phyloP scores from a whole-genome alignment of 2,888 invertebrate genomes.

The Drosophila anomalata region DNA sequence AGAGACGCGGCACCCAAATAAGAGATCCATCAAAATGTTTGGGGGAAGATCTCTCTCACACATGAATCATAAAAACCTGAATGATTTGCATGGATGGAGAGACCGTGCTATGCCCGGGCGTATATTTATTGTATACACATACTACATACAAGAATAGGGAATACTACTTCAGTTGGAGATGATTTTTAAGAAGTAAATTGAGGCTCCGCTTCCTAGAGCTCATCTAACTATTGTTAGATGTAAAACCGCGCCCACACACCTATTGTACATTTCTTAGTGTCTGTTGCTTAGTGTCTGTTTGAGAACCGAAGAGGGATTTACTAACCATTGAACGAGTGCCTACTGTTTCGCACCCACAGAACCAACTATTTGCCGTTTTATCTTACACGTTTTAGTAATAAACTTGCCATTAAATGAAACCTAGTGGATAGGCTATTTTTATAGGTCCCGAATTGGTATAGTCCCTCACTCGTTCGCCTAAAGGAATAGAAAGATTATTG shows the following conservation, averaged over 20 bases:
- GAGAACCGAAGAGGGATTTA: conserved; percentile 35
- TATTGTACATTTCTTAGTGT: conserved; percentile 53
- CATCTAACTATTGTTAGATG: conserved; percentile 79
- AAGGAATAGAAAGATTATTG: conserved; percentile 1
- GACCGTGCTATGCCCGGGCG: conserved; percentile 63
- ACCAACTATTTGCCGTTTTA: conserved; percentile 58
- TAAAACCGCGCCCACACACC: conserved; percentile 60
- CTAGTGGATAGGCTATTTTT: conserved; percentile 16
- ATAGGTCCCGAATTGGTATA: too few relatives aligned
- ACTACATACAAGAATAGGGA: conserved; percentile 38
- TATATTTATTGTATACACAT: conserved; percentile 66
- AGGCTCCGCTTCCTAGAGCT: conserved; percentile 48
- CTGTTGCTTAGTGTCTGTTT: conserved; percentile 49
- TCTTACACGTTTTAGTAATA: conserved; percentile 63
- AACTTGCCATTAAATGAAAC: conserved; percentile 51
- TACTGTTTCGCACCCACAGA: conserved; percentile 49
- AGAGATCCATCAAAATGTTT: conserved; percentile 9
- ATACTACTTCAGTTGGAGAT: conserved; percentile 35
- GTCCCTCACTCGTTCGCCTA: neutral
- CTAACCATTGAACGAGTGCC: conserved; percentile 37
- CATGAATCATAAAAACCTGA: neutral
- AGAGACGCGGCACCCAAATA: conserved; percentile 48
- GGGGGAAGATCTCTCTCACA: conserved; percentile 9
- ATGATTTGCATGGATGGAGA: conserved; percentile 21
- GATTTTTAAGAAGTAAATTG: conserved; percentile 24